Evolutionary conservation across 2,888 invertebrate genomes (phyloP).

Genomic region (Cordilura impudica): DNA sequence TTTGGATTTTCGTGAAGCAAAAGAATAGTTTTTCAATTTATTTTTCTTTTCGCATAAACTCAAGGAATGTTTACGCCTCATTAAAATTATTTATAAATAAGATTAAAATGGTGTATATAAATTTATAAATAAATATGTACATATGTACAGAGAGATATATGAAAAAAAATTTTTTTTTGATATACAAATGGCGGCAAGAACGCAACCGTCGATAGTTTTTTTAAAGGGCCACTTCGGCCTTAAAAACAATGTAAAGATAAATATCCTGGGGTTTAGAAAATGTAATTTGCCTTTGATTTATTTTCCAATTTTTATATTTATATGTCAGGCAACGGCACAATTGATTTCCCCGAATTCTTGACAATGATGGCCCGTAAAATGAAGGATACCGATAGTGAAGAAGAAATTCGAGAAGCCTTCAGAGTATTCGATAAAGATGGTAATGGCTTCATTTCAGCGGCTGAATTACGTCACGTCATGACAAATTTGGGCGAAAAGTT

Average conservation of each 20-base stretch:
- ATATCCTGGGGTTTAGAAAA: slow-evolving; percentile 5
- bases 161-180: background rate
- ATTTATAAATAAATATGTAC: background rate
- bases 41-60: background rate
- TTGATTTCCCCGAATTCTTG: slow-evolving; percentile 99
- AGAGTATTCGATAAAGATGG: slow-evolving; percentile 99
- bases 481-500: slow-evolving; percentile 99
- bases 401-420: slow-evolving; percentile 99
- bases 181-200: too few relatives aligned
- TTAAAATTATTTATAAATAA: slow-evolving; percentile 9
- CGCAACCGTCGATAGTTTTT: too few relatives aligned
- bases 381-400: slow-evolving; percentile 99
- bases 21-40: background rate
- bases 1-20: background rate
- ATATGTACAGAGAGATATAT: background rate
- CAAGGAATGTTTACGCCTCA: slow-evolving; percentile 13
- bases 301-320: background rate
- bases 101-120: background rate
- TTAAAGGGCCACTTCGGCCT: too few relatives aligned
- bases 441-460: slow-evolving; percentile 99
- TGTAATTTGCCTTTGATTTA: slow-evolving; percentile 8
- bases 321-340: slow-evolving; percentile 95
- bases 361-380: slow-evolving; percentile 99
- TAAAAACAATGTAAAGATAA: background rate
- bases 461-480: slow-evolving; percentile 99